phyloP scores from a whole-genome alignment of 1,140 invertebrate species.

The Gyrodactylus bullatarudis region DNA sequence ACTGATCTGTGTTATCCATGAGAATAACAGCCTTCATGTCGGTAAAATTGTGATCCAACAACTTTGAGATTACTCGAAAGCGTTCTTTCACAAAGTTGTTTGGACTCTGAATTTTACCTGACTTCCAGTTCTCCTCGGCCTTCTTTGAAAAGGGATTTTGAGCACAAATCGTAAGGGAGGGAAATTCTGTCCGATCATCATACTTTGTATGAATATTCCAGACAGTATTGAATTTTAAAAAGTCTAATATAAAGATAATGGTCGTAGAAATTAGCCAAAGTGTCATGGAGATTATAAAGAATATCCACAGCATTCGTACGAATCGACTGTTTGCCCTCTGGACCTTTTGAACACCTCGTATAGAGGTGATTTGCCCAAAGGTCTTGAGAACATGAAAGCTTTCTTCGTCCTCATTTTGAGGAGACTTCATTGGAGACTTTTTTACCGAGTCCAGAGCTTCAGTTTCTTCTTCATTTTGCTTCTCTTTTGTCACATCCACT shows the following conservation, averaged over 20 bases:
- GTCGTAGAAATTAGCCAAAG: background rate
- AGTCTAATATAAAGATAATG: background rate
- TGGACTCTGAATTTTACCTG: background rate
- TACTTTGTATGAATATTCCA: background rate
- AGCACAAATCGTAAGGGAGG: slow-evolving; percentile 1
- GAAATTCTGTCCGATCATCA: background rate
- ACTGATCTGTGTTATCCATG: background rate
- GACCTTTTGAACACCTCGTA: slow-evolving; percentile 5
- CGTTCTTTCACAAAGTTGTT: background rate
- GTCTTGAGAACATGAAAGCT: background rate
- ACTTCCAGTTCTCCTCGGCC: background rate
- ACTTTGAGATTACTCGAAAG: background rate
- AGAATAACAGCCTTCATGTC: background rate
- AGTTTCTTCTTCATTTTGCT: too few species aligned
- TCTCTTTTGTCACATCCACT: too few species aligned
- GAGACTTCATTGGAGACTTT: too few species aligned
- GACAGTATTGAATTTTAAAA: background rate
- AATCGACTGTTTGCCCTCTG: background rate
- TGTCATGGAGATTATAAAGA: background rate
- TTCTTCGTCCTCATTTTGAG: too few species aligned
- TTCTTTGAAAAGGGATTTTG: slow-evolving; percentile 2
- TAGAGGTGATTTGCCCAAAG: slow-evolving; percentile 2
- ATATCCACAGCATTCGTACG: background rate
- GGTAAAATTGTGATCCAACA: background rate
- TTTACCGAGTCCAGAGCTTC: too few species aligned